phyloP scores from a whole-genome alignment of 2,113 vertebrate genomes.

The Monopterus albus region DNA sequence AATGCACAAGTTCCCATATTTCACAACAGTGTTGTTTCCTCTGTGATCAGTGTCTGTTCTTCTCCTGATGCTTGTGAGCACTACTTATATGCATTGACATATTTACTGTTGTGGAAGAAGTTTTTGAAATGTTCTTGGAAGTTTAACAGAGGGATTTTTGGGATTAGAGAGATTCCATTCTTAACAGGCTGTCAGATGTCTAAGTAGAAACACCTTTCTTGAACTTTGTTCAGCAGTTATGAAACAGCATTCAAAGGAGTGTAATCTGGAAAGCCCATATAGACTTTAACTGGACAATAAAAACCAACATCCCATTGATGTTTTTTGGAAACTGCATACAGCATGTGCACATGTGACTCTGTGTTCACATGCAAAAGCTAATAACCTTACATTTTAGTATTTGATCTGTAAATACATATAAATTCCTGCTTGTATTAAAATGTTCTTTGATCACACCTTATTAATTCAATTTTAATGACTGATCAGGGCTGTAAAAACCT shows the following conservation, averaged over 20 bases:
- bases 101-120: slow-evolving; percentile 64
- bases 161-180: slow-evolving; percentile 5
- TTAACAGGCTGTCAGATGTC: slow-evolving; percentile 19
- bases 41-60: slow-evolving; percentile 7
- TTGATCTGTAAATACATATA: not conserved
- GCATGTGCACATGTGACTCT: not conserved
- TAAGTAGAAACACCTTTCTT: slow-evolving; percentile 16
- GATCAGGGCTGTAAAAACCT: not conserved
- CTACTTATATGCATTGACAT: slow-evolving; percentile 46
- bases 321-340: not conserved
- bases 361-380: not conserved
- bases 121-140: slow-evolving; percentile 28
- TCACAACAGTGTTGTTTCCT: slow-evolving; percentile 28
- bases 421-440: not conserved
- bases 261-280: not conserved
- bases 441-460: not conserved
- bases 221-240: slow-evolving; percentile 14
- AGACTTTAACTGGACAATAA: not conserved
- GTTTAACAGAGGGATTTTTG: slow-evolving; percentile 7
- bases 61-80: slow-evolving; percentile 15
- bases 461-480: not conserved
- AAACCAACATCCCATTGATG: not conserved
- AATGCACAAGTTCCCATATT: slow-evolving; percentile 1
- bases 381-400: not conserved
- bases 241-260: not conserved